Base-by-base conservation (phyloP, 1,140 invertebrate genomes). In the Nasonia longicornis region DNA sequence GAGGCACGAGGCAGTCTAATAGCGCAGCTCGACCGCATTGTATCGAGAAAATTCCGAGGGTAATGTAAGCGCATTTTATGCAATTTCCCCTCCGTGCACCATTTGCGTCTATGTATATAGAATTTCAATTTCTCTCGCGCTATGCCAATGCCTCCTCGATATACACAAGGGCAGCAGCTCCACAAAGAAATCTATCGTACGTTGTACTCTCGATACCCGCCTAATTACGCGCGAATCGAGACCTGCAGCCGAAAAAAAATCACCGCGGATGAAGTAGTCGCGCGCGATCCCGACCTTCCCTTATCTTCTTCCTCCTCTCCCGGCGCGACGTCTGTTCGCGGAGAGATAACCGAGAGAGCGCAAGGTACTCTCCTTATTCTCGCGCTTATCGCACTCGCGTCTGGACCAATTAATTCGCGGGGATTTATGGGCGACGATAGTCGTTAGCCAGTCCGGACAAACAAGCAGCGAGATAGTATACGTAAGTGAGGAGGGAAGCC, bases 351-450 rank as follows among this genome's bases (percentile, higher is more conserved):
- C 16, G n/a, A 0, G 8, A 48, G 45, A 63, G 69, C 11, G 38
- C 31, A 38, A 42, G 16, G 35, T 45, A 35, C 35, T 52, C 48
- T 58, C 16, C 52, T 20, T 35, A 31, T 20, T 42, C 12, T 16
- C 20, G 70, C 38, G 29, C 12, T 75, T 75, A 80, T 80, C 72
- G 75, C 35, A 2, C 42, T 48, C 42, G 52, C 63, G 72, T 80
- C 72, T 58, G 72, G 29, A 75, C 73, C 79, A 80, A 80, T 80
- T 80, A 80, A 80, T 80, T 80, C 72, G 72, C 79, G 72, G 20
- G 42, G 75, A 70, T 76, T 75, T 80, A 73, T 80, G 78, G 78
- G 10, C 22, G n/a, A 48, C 42, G 78, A 66, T 80, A 74, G 71
- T 63, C 35, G 29, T 79, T 73, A 71, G 26, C 45, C 69, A 69